phyloP scores from a whole-genome alignment of 2,113 vertebrate genomes.

The Progne subis region DNA sequence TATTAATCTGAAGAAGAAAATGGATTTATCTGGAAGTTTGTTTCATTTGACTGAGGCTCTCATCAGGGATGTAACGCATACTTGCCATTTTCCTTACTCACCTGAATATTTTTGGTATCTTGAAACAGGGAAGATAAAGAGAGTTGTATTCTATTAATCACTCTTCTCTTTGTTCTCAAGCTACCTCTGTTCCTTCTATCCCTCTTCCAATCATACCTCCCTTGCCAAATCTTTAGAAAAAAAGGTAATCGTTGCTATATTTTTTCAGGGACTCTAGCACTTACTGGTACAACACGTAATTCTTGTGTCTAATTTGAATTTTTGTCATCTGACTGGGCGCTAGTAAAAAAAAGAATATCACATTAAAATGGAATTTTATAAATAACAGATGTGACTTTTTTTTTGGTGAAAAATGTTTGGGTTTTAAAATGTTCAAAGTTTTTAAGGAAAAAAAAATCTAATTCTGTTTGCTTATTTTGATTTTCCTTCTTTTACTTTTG shows the following conservation, averaged over 20 bases:
- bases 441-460: neutral
- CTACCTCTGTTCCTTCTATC: constrained; percentile 20
- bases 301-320: neutral
- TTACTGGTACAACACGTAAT: constrained; percentile 51
- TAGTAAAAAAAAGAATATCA: neutral
- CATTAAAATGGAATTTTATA: constrained; percentile 51
- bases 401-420: neutral
- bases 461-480: neutral
- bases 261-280: constrained; percentile 42
- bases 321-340: neutral
- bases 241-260: neutral
- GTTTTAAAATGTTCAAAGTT: neutral
- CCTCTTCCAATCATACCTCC: constrained; percentile 27
- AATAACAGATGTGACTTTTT: constrained; percentile 33
- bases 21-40: constrained; percentile 14
- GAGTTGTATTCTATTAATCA: constrained; percentile 41
- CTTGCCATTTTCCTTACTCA: constrained; percentile 44
- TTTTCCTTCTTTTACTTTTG: neutral
- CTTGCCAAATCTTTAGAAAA: constrained; percentile 12
- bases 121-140: constrained; percentile 39
- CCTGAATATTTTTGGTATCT: constrained; percentile 63
- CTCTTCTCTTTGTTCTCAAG: constrained; percentile 48
- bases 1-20: constrained; percentile 18
- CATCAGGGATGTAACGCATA: neutral
- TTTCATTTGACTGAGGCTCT: neutral